These are phyloP conservation scores for Ectropis crepuscularia DNA, from an alignment of 2,888 invertebrate genomes.

Conservation along the genomic window DNA sequence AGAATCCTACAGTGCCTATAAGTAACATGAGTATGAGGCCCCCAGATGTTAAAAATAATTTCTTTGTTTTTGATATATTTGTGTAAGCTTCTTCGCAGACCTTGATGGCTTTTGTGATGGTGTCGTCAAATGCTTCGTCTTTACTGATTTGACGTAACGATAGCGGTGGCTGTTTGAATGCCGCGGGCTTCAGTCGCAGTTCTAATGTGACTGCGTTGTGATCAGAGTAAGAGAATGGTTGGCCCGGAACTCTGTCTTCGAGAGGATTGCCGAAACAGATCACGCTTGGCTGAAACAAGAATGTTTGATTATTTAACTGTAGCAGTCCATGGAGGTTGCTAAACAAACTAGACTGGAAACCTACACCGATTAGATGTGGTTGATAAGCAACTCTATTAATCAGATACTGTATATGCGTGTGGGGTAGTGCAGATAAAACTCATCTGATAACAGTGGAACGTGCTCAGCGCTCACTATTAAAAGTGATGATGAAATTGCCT, in stretches of 20 bases:
- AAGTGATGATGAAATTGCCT: too few relatives aligned
- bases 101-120: conserved; percentile 84
- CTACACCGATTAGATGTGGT: too few relatives aligned
- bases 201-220: conserved; percentile 93
- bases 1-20: conserved; percentile 77
- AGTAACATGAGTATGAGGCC: conserved; percentile 81
- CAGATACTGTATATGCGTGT: too few relatives aligned
- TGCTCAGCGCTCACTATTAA: too few relatives aligned
- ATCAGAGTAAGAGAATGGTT: conserved; percentile 93
- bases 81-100: conserved; percentile 85
- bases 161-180: conserved; percentile 34
- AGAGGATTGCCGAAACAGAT: conserved; percentile 88
- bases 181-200: conserved; percentile 55
- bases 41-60: conserved; percentile 81
- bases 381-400: too few relatives aligned
- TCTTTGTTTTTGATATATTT: conserved; percentile 77
- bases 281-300: conserved; percentile 60
- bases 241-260: conserved; percentile 88
- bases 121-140: conserved; percentile 55
- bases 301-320: neutral
- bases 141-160: conserved; percentile 47
- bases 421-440: too few relatives aligned
- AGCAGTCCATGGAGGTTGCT: neutral
- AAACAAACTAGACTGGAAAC: too few relatives aligned
- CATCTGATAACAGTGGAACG: too few relatives aligned